Conservation (phyloP, 2,113 vertebrate species). For the Cebidichthys violaceus region DNA sequence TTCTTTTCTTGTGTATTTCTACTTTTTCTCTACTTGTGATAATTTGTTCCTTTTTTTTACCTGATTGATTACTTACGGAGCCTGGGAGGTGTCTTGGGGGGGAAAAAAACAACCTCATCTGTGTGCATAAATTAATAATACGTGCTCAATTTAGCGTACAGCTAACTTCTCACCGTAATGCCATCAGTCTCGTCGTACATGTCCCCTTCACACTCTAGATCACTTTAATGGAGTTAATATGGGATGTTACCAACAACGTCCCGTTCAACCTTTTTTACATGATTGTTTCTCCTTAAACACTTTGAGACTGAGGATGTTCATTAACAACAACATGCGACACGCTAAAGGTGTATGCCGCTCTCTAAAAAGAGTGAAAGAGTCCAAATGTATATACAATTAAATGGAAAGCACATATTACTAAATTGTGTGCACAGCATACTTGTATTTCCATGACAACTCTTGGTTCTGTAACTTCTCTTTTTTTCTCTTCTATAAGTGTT, state of each 20-base stretch:
- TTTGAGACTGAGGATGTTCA: not conserved
- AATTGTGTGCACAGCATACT: not conserved
- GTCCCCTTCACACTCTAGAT: not conserved
- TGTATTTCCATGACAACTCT: constrained; percentile 20
- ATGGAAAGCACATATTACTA: constrained; percentile 4
- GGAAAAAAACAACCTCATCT: not conserved
- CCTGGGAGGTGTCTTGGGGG: constrained; percentile 2
- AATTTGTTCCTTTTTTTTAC: not conserved
- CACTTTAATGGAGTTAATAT: not conserved
- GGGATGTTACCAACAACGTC: not conserved
- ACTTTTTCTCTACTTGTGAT: constrained; percentile 22
- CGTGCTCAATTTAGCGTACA: not conserved
- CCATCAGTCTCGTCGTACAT: not conserved
- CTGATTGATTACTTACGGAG: constrained; percentile 19
- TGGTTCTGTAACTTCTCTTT: constrained; percentile 8
- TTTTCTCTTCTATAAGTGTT: constrained; percentile 5
- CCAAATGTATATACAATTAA: not conserved
- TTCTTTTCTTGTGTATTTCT: constrained; percentile 33
- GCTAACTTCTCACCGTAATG: not conserved
- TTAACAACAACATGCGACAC: not conserved
- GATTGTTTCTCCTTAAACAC: not conserved
- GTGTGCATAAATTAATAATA: not conserved
- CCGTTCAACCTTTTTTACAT: not conserved
- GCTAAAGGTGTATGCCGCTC: not conserved
- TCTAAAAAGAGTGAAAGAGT: not conserved